phyloP scores from a whole-genome alignment of 2,888 invertebrate species.

The Coelopa pilipes region DNA sequence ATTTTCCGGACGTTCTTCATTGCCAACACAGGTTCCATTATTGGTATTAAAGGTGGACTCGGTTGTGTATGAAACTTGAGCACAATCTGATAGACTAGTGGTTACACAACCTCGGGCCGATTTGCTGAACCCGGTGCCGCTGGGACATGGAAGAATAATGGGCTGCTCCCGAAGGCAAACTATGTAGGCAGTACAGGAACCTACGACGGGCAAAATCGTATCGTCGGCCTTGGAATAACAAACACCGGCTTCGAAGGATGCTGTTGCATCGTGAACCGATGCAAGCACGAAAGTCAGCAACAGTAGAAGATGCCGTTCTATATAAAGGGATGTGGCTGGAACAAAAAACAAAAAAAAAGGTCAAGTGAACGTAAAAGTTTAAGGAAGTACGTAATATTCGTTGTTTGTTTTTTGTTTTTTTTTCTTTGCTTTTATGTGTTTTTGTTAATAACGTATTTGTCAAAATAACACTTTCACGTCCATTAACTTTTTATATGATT shows the following conservation, averaged over 20 bases:
- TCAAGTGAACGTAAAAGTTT: too few relatives aligned
- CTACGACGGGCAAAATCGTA: constrained; percentile 27
- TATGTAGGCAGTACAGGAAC: constrained; percentile 35
- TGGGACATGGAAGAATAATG: constrained; percentile 38
- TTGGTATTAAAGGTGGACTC: neutral
- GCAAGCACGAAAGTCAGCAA: neutral
- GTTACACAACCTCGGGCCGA: constrained; percentile 33
- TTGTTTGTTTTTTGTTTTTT: neutral
- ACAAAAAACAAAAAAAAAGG: too few relatives aligned
- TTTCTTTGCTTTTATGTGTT: too few relatives aligned
- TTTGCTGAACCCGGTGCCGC: constrained; percentile 39
- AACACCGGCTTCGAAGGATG: neutral
- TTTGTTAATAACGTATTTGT: neutral
- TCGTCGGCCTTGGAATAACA: constrained; percentile 39
- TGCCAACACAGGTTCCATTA: constrained; percentile 41
- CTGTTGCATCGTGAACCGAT: neutral
- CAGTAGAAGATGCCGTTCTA: neutral
- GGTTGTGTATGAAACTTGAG: neutral
- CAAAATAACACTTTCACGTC: neutral
- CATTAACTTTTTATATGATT: too few relatives aligned
- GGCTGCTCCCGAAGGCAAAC: constrained; percentile 39
- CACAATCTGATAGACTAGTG: constrained; percentile 31
- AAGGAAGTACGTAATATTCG: neutral
- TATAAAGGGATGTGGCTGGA: too few relatives aligned
- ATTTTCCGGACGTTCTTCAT: constrained; percentile 48